Evolutionary conservation across 2,797 vertebrate species (phyloP).

Genomic region (Liparis tanakae): DNA sequence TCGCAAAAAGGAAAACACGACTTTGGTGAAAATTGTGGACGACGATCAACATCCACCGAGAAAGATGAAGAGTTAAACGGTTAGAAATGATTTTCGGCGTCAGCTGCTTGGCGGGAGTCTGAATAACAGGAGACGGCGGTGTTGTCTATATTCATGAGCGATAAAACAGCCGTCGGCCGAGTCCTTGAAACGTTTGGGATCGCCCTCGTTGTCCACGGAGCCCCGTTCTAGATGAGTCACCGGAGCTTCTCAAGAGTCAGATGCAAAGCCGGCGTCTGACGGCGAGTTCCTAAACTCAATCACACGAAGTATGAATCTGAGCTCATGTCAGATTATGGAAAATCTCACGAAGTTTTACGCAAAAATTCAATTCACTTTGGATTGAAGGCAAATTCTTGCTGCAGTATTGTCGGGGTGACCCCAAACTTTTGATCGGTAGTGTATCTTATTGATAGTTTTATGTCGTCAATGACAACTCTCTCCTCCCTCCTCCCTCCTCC

Average conservation of each 20-base stretch:
- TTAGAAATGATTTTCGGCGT: constrained; percentile 21
- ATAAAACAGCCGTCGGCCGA: constrained; percentile 54
- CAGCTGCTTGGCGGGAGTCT: constrained; percentile 38
- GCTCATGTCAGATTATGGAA: not conserved
- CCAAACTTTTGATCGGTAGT: too few species aligned
- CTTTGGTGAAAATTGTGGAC: not conserved
- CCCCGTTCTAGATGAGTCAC: constrained; percentile 17
- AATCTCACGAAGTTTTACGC: not conserved
- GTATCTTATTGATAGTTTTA: too few species aligned
- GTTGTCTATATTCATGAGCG: constrained; percentile 65
- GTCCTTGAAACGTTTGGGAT: constrained; percentile 42
- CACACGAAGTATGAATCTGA: constrained; percentile 6
- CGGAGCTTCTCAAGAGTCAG: constrained; percentile 22
- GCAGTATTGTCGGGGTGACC: too few species aligned
- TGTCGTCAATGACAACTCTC: too few species aligned
- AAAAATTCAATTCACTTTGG: not conserved
- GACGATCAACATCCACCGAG: not conserved
- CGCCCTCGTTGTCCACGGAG: constrained; percentile 24
- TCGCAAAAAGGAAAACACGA: not conserved
- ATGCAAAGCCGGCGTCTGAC: constrained; percentile 22
- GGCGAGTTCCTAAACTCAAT: constrained; percentile 32
- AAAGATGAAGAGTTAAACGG: constrained; percentile 9
- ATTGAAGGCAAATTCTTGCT: too few species aligned
- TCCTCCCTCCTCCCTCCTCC: too few species aligned
- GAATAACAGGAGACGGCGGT: constrained; percentile 32